These are phyloP conservation scores for Tragelaphus strepsiceros DNA, from an alignment of 2,113 vertebrate species.

Conservation along the genomic window DNA sequence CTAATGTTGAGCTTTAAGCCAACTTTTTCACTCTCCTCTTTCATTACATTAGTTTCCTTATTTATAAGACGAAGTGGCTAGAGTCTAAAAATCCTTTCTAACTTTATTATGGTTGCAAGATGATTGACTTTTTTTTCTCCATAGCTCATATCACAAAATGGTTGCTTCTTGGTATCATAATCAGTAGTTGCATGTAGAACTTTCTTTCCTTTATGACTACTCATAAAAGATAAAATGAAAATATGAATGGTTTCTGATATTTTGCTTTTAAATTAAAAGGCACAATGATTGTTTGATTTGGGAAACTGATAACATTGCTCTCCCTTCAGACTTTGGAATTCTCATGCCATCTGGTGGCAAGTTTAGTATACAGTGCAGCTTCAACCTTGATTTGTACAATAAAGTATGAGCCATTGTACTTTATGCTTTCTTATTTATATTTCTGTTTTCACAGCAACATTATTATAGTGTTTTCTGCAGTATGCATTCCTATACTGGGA, in stretches of 20 bases:
- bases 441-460: not conserved
- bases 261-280: constrained; percentile 38
- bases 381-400: not conserved
- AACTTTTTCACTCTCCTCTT: not conserved
- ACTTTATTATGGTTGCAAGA: not conserved
- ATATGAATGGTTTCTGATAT: not conserved
- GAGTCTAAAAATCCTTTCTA: not conserved
- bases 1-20: no score
- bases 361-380: not conserved
- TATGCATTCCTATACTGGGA: not conserved
- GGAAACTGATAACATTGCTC: not conserved
- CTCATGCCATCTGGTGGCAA: constrained; percentile 52
- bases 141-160: not conserved
- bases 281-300: not conserved
- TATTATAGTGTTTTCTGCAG: not conserved
- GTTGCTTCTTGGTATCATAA: not conserved
- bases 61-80: not conserved
- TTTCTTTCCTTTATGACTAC: not conserved
- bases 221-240: constrained; percentile 29
- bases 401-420: not conserved
- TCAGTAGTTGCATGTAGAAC: not conserved
- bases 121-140: not conserved
- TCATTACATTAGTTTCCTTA: not conserved
- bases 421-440: not conserved
- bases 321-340: constrained; percentile 28